A percentile compares a stretch with the other conserved stretches of the same genome.
Conservation (phyloP, 2,113 vertebrate genomes). For the Gallinago media region DNA sequence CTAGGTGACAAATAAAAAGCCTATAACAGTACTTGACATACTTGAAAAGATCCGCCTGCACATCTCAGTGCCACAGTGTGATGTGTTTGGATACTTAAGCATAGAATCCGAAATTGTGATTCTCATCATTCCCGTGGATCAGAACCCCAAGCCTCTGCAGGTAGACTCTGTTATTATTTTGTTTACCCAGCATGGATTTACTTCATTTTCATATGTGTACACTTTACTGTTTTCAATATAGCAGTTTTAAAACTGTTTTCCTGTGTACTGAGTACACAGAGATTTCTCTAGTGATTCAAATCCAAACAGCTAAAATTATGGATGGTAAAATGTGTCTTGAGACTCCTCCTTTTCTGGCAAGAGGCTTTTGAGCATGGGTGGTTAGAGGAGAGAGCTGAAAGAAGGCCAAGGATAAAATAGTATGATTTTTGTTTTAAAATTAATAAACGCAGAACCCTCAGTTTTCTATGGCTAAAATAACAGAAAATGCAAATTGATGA, state of each 20-base stretch:
- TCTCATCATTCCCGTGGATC: constrained; percentile 93
- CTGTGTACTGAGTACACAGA: no score
- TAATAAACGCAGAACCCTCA: neutral
- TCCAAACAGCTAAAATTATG: neutral
- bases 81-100: constrained; percentile 96
- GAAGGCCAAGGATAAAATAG: neutral
- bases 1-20: constrained; percentile 89
- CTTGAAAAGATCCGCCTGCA: constrained; percentile 91
- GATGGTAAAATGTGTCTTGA: neutral
- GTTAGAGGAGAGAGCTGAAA: neutral
- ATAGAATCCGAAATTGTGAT: constrained; percentile 93
- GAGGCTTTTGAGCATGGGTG: neutral
- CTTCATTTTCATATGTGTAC: rapidly evolving
- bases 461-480: neutral
- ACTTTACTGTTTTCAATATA: neutral
- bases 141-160: constrained; percentile 91
- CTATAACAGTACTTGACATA: constrained; percentile 89
- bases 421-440: neutral
- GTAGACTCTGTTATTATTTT: constrained; percentile 60
- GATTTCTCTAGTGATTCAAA: neutral
- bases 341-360: neutral
- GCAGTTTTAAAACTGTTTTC: neutral
- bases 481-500: neutral
- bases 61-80: constrained; percentile 95
- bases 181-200: neutral